Evolutionary conservation across 2,888 invertebrate genomes (phyloP).

Genomic region (Leuctra nigra): DNA sequence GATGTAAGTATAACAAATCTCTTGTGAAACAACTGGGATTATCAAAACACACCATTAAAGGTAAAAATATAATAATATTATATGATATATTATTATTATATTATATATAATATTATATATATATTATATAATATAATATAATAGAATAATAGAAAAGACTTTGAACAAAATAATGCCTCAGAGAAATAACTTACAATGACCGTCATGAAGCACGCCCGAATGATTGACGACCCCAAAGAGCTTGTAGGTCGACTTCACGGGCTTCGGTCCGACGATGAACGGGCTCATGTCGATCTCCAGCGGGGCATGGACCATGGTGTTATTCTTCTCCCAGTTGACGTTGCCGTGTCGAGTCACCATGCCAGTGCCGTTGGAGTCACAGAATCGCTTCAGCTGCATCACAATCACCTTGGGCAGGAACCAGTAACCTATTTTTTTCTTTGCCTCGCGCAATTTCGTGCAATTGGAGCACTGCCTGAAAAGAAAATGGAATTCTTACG

Average conservation of each 20-base stretch:
- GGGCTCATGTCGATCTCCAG: constrained; percentile 41
- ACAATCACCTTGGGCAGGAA: constrained; percentile 49
- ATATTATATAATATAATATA: no score
- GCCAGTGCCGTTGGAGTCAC: constrained; percentile 48
- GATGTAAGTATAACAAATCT: no score
- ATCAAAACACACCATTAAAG: no score
- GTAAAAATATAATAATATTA: no score
- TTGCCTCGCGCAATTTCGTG: constrained; percentile 50
- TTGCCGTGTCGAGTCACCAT: no score
- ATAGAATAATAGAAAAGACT: no score
- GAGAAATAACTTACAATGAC: constrained; percentile 39
- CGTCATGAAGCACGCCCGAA: constrained; percentile 45
- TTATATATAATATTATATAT: no score
- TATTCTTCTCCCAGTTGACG: constrained; percentile 55
- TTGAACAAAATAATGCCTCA: no score
- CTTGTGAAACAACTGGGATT: no score
- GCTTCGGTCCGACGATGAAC: constrained; percentile 41
- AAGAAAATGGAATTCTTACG: not conserved
- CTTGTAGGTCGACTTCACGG: constrained; percentile 41
- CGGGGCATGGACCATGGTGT: constrained; percentile 43
- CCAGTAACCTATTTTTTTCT: constrained; percentile 55
- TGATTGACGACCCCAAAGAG: constrained; percentile 48
- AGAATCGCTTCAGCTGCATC: constrained; percentile 52
- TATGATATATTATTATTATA: no score
- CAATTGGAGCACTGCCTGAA: constrained; percentile 49